Conservation (phyloP, 2,797 vertebrate genomes). For the Sciurus vulgaris region DNA sequence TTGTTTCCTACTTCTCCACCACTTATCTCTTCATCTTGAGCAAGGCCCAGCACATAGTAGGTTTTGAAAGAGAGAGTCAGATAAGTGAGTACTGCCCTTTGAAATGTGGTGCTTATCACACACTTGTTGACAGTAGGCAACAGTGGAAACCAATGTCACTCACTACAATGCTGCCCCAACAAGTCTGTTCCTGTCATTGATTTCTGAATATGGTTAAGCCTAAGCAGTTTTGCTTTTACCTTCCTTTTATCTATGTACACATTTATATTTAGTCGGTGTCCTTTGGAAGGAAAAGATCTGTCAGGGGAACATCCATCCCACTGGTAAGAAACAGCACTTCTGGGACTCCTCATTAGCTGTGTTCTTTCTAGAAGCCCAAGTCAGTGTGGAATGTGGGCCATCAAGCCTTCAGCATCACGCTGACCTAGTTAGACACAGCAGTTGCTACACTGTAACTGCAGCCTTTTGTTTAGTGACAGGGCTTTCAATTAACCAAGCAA, state of each 20-base stretch:
- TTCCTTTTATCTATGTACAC: not conserved
- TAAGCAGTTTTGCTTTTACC: conserved; percentile 23
- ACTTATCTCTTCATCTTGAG: not conserved
- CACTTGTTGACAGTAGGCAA: not conserved
- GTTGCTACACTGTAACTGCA: not conserved
- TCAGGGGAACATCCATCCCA: not conserved
- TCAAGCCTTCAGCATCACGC: not conserved
- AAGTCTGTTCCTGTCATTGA: not conserved
- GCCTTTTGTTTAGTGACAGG: not conserved
- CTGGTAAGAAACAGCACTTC: not conserved
- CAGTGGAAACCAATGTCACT: not conserved
- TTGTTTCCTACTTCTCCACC: not conserved
- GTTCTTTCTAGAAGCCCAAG: not conserved
- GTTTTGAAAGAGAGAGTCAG: not conserved
- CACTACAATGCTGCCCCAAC: not conserved
- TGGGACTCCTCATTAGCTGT: not conserved
- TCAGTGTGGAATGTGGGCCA: not conserved
- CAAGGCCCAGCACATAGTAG: not conserved
- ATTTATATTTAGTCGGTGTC: not conserved
- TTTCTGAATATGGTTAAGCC: not conserved
- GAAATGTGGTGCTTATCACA: not conserved
- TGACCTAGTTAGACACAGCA: not conserved
- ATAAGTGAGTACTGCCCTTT: not conserved
- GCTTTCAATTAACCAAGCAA: conserved; percentile 11
- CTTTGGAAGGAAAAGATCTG: not conserved